phyloP scores from a whole-genome alignment of 1,140 invertebrate species.

The Leptinotarsa lineolata region DNA sequence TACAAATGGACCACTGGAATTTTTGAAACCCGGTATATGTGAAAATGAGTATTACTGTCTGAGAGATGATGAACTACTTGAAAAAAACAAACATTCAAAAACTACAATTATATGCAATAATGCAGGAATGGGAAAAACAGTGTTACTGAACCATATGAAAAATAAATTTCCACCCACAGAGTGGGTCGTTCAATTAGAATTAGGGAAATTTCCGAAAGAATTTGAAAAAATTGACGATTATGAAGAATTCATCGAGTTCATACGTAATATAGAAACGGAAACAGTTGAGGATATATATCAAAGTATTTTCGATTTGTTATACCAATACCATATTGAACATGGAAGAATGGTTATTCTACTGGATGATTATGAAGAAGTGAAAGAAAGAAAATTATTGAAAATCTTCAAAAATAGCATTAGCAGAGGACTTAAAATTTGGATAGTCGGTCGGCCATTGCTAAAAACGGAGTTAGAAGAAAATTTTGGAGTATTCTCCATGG shows the following conservation, averaged over 20 bases:
- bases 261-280: not conserved
- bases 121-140: constrained; percentile 17
- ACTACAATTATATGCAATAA: constrained; percentile 15
- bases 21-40: not conserved
- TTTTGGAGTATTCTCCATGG: constrained; percentile 14
- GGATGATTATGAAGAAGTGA: constrained; percentile 17
- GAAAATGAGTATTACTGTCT: not conserved
- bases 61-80: not conserved
- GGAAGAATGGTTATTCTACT: not conserved
- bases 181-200: constrained; percentile 7
- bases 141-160: not conserved
- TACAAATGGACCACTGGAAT: not conserved
- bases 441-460: not conserved
- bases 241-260: not conserved
- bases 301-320: not conserved
- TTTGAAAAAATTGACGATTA: not conserved
- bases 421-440: constrained; percentile 10
- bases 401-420: not conserved
- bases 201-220: not conserved
- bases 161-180: constrained; percentile 10
- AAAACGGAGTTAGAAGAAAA: not conserved
- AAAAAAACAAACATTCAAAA: not conserved
- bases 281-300: not conserved
- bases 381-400: not conserved
- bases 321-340: not conserved